Percentiles rank a stretch among this genome's conserved stretches.
Evolutionary conservation across 1,140 invertebrate species (phyloP).

Genomic region (Drosophila dunni): DNA sequence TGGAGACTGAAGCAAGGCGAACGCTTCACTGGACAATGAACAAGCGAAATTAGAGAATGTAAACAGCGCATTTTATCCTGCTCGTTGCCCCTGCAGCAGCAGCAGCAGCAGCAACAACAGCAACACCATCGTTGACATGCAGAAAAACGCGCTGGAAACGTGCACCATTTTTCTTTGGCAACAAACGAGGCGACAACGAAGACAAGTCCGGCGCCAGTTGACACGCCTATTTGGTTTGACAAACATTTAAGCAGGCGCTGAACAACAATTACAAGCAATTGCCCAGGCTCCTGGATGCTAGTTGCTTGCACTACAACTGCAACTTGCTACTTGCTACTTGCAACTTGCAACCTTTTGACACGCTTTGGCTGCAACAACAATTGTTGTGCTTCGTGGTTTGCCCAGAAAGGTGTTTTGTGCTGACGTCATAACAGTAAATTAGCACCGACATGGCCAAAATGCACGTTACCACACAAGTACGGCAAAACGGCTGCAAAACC

Average conservation of each 20-base stretch:
- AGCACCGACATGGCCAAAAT: slow-evolving; percentile 39
- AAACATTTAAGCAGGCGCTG: slow-evolving; percentile 72
- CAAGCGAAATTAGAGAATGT: slow-evolving; percentile 83
- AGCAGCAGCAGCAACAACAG: slow-evolving; percentile 15
- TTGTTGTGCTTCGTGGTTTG: slow-evolving; percentile 2
- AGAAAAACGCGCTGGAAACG: slow-evolving; percentile 66
- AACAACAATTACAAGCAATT: slow-evolving; percentile 74
- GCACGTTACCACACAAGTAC: slow-evolving; percentile 5
- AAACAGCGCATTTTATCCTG: slow-evolving; percentile 83
- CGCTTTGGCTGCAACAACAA: neutral
- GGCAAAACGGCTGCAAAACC: neutral
- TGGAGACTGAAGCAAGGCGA: slow-evolving; percentile 55
- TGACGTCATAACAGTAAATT: slow-evolving; percentile 79
- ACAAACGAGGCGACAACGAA: slow-evolving; percentile 18
- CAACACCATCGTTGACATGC: slow-evolving; percentile 47
- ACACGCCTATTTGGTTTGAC: slow-evolving; percentile 74
- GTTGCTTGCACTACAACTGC: slow-evolving; percentile 23
- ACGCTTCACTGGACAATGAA: slow-evolving; percentile 82
- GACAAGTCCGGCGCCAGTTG: slow-evolving; percentile 48
- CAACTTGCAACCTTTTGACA: slow-evolving; percentile 34
- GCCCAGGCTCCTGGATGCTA: slow-evolving; percentile 37
- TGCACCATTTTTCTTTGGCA: slow-evolving; percentile 76
- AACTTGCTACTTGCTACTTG: slow-evolving; percentile 6
- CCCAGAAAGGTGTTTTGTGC: slow-evolving; percentile 27
- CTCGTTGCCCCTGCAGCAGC: slow-evolving; percentile 59